A percentile compares a stretch with the other conserved stretches of the same genome.
These are phyloP conservation scores for Ichneumoninae sp. DNA, from an alignment of 2,888 invertebrate species.

Conservation along the genomic window DNA sequence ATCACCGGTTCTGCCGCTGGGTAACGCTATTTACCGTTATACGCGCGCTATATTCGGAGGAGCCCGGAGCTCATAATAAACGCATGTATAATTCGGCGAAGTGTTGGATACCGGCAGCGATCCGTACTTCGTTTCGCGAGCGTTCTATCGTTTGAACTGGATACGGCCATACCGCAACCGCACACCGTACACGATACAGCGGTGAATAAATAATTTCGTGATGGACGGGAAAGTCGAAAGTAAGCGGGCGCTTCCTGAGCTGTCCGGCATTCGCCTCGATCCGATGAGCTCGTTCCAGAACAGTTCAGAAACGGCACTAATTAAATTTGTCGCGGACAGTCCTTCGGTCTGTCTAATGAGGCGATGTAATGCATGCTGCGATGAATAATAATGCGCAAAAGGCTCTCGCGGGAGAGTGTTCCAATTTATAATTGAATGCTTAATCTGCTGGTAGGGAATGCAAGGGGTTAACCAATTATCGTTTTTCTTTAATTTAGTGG, in stretches of 20 bases:
- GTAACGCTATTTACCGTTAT: slow-evolving; percentile 29
- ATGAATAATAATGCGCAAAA: slow-evolving; percentile 18
- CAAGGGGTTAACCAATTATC: neutral
- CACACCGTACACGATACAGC: neutral
- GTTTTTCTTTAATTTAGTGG: too few species aligned
- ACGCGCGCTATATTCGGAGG: neutral
- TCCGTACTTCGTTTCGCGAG: slow-evolving; percentile 39
- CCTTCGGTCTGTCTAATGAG: slow-evolving; percentile 27
- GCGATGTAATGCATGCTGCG: slow-evolving; percentile 15
- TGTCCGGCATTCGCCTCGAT: neutral
- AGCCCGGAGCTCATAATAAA: slow-evolving; percentile 59
- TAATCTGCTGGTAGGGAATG: neutral
- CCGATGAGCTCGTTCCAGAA: slow-evolving; percentile 14
- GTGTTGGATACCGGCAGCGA: slow-evolving; percentile 29
- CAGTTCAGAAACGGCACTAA: slow-evolving; percentile 48
- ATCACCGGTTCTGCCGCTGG: slow-evolving; percentile 16
- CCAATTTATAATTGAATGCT: neutral
- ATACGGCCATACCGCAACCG: slow-evolving; percentile 1
- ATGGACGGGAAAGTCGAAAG: slow-evolving; percentile 57
- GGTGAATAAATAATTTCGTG: slow-evolving; percentile 64
- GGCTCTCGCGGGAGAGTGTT: neutral
- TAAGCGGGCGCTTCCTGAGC: slow-evolving; percentile 11
- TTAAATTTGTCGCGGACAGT: slow-evolving; percentile 46
- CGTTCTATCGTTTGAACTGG: slow-evolving; percentile 1
- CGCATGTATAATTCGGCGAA: slow-evolving; percentile 60